A percentile compares a stretch with the other conserved stretches of the same genome.
phyloP scores from a whole-genome alignment of 2,888 invertebrate species.

The Dynastes hyllus region DNA sequence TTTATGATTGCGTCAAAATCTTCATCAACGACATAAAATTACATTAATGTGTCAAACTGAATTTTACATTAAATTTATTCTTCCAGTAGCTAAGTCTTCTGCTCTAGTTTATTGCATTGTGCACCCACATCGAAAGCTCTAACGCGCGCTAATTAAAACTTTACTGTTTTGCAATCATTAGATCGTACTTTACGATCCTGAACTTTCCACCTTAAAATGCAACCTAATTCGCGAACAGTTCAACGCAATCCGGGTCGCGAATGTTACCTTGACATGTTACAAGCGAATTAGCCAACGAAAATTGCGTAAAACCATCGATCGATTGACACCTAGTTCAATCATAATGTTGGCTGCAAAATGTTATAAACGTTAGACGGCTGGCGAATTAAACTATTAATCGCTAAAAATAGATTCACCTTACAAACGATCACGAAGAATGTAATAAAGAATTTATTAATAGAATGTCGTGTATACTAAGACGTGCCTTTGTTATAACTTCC shows the following conservation, averaged over 20 bases:
- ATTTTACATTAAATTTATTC: too few species aligned
- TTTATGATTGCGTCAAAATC: too few species aligned
- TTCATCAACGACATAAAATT: too few species aligned
- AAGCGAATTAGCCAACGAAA: background rate
- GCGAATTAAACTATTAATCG: background rate
- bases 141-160: conserved; percentile 26
- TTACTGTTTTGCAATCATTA: conserved; percentile 11
- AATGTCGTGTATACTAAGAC: conserved; percentile 14
- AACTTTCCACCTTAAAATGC: background rate
- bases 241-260: conserved; percentile 9
- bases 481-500: conserved; percentile 14
- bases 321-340: conserved; percentile 38
- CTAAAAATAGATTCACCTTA: conserved; percentile 38
- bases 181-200: background rate
- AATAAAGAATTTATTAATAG: conserved; percentile 40
- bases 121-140: background rate
- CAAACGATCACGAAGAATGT: conserved; percentile 23
- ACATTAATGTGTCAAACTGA: too few species aligned
- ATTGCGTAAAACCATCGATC: conserved; percentile 38
- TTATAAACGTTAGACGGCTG: conserved; percentile 15
- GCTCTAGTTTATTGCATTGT: background rate
- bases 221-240: conserved; percentile 8
- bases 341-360: conserved; percentile 14
- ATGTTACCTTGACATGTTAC: conserved; percentile 36
- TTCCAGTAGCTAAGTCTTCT: too few species aligned